A percentile compares a stretch with the other conserved stretches of the same genome.
Conservation (phyloP, 2,113 vertebrate species). For the Perca flavescens region DNA sequence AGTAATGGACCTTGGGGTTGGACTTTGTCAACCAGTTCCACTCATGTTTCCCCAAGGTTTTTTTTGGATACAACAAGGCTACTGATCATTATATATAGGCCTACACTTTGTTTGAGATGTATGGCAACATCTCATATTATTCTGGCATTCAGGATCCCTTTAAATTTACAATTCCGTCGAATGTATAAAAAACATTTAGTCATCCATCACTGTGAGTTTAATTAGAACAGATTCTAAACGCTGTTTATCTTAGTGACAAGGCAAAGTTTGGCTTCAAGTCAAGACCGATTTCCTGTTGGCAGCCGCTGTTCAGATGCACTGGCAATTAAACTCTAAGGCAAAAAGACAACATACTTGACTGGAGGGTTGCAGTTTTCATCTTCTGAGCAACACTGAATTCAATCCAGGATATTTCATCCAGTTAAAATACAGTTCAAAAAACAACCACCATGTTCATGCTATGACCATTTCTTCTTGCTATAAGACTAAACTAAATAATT, state of each 20-base stretch:
- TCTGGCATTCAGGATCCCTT: neutral
- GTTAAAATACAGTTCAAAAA: conserved; percentile 13
- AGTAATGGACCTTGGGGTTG: neutral
- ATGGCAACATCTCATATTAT: conserved; percentile 13
- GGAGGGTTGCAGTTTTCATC: neutral
- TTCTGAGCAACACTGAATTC: neutral
- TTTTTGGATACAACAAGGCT: conserved; percentile 2
- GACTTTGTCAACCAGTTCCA: conserved; percentile 14
- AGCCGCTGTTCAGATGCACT: neutral
- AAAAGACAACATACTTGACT: neutral
- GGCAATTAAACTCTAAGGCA: neutral
- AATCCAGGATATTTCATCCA: neutral
- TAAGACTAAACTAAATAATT: conserved; percentile 32
- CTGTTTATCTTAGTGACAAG: neutral
- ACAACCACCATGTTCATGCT: conserved; percentile 14
- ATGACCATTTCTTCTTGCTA: conserved; percentile 29
- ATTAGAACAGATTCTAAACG: neutral
- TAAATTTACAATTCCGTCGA: neutral
- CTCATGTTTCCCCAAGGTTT: neutral
- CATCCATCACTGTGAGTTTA: conserved; percentile 28
- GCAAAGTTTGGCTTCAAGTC: conserved; percentile 6
- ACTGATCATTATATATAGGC: neutral
- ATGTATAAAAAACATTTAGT: neutral
- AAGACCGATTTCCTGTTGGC: neutral
- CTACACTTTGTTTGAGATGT: neutral